A percentile compares a stretch with the other conserved stretches of the same genome.
phyloP scores from a whole-genome alignment of 1,140 invertebrate species.

The Scaptomyza montana region DNA sequence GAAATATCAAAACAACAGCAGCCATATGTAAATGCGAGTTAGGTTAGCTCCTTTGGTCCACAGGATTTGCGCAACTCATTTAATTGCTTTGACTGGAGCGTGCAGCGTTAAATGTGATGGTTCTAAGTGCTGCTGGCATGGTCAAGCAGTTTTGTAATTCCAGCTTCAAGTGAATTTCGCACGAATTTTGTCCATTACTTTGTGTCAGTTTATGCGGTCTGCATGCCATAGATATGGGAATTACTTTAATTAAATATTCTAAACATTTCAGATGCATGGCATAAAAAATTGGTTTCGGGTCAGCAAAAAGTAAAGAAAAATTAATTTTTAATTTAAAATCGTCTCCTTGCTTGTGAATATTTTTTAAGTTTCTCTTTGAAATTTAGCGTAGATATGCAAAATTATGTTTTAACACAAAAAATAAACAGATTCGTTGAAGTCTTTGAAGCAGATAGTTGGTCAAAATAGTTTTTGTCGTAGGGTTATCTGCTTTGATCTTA shows the following conservation, averaged over 20 bases:
- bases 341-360: background rate
- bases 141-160: conserved; percentile 27
- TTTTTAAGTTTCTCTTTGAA: too few species aligned
- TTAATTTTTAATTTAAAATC: background rate
- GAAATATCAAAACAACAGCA: conserved; percentile 3
- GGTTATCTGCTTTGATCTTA: too few species aligned
- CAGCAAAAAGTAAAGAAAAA: background rate
- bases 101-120: conserved; percentile 19
- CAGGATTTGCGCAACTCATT: conserved; percentile 32
- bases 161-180: conserved; percentile 35
- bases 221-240: conserved; percentile 1
- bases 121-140: background rate
- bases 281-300: background rate
- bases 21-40: conserved; percentile 54
- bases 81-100: conserved; percentile 33
- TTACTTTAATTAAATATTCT: background rate
- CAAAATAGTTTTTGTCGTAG: too few species aligned
- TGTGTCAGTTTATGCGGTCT: conserved; percentile 1
- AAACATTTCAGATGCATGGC: background rate
- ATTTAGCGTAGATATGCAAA: too few species aligned
- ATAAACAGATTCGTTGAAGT: too few species aligned
- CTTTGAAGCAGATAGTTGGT: too few species aligned
- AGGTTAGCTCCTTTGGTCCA: background rate
- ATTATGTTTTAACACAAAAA: too few species aligned
- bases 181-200: conserved; percentile 35